Evolutionary conservation across 2,888 invertebrate genomes (phyloP).

Genomic region (Leuctra nigra): DNA sequence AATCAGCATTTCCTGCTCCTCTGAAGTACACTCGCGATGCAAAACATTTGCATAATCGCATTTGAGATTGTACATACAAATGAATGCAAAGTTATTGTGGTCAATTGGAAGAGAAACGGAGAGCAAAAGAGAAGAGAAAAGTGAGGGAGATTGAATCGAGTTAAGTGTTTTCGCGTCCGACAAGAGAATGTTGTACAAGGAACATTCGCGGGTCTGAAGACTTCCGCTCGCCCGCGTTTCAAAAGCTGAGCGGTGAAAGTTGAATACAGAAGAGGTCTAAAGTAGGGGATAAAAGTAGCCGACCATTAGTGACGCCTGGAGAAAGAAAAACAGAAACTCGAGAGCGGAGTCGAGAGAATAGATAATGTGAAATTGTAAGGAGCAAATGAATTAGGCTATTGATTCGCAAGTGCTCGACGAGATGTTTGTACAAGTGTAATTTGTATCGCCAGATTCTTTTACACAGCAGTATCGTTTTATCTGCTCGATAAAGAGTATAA

Average conservation of each 20-base stretch:
- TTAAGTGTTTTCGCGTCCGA: background rate
- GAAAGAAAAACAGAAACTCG: conserved; percentile 14
- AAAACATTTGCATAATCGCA: too few relatives aligned
- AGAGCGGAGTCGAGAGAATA: background rate
- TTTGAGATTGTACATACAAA: too few relatives aligned
- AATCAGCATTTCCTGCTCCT: too few relatives aligned
- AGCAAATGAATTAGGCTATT: too few relatives aligned
- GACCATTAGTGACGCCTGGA: conserved; percentile 4
- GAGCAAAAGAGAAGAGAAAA: background rate
- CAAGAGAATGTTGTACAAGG: background rate
- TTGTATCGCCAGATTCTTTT: too few relatives aligned
- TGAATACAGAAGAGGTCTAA: background rate
- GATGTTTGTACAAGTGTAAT: too few relatives aligned
- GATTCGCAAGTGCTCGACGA: too few relatives aligned
- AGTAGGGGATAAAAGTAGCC: conserved; percentile 16
- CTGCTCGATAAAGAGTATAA: too few relatives aligned
- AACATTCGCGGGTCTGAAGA: background rate
- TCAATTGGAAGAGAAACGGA: background rate
- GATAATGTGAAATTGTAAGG: too few relatives aligned
- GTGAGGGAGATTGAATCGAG: background rate
- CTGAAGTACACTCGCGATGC: too few relatives aligned
- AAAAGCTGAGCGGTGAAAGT: conserved; percentile 4
- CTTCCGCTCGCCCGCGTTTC: conserved; percentile 7
- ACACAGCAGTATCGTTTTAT: too few relatives aligned
- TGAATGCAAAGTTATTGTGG: too few relatives aligned